Base-by-base conservation (phyloP, 2,113 vertebrate genomes). In the Ptyas mucosa region DNA sequence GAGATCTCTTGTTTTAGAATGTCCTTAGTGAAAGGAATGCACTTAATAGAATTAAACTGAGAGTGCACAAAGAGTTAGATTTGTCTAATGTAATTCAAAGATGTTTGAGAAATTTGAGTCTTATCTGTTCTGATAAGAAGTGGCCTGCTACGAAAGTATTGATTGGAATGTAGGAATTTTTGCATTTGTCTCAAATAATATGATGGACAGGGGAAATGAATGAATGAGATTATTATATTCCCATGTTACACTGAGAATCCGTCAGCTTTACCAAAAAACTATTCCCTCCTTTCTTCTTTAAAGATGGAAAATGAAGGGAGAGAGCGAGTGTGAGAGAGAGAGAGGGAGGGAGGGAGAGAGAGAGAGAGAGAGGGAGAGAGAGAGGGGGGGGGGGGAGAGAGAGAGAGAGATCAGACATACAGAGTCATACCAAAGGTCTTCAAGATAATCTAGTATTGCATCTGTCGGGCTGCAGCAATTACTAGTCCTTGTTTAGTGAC, bases 21-120 rank as follows among this genome's bases (percentile, higher is more conserved):
- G 86, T 64, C 3, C 7, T 94, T 94, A 92, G 43, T 90, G 91
- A 93, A 29, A 7, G 86, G 3, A 4, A 69, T 88, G 85, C 57
- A 87, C 26, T 69, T 69, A 21, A 90, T 24, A 39, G 54, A 51
- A 90, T 20, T 90, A 26, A 43, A 57, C 54, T 26, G 57, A 1
- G 20, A 61, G 26, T 69, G 43, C 46, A 14, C 69, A 55, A 3
- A 51, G 46, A 90, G 8, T 55, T 46, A 91, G 54, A 55, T 57
- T 29, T 24, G 52, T 24, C 26, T 39, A 55, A 55, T 55, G 14
- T n/a, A 20, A 6, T 69, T 24, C 43, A 91, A 26, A 15, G 14
- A 86, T 23, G 53, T 12, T 8, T 57, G 43, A 90, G 39, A 61
- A 49, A 90, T 90, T 10, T 51, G 21, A 10, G 21, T 21, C 23